phyloP scores from a whole-genome alignment of 2,888 invertebrate genomes.

The Cheiracanthium punctorium region DNA sequence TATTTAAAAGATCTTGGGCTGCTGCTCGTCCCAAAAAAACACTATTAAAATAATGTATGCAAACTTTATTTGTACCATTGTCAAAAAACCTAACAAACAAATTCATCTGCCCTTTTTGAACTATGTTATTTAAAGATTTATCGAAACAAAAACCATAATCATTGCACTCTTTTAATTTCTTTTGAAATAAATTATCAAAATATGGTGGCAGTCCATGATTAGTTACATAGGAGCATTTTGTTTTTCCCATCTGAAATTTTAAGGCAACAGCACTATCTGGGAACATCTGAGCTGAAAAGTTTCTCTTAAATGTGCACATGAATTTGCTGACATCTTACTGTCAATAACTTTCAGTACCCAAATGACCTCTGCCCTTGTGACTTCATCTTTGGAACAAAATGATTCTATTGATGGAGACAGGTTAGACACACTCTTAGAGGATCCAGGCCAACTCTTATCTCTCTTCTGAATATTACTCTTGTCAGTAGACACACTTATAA shows the following conservation, averaged over 20 bases:
- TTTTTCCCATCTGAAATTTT: constrained; percentile 15
- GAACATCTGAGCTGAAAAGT: constrained; percentile 8
- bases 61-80: not conserved
- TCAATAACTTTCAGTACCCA: constrained; percentile 3
- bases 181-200: constrained; percentile 3
- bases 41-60: constrained; percentile 4
- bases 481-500: no score
- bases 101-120: constrained; percentile 2
- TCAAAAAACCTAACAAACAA: constrained; percentile 11
- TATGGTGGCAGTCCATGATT: constrained; percentile 14
- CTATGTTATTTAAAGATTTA: not conserved
- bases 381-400: constrained; percentile 11
- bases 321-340: constrained; percentile 14
- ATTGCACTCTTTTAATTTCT: not conserved
- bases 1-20: not conserved
- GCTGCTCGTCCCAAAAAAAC: constrained; percentile 3
- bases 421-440: no score
- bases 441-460: no score
- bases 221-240: not conserved
- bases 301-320: constrained; percentile 5
- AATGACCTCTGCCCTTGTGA: constrained; percentile 5
- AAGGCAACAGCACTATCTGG: not conserved
- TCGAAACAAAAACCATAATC: not conserved
- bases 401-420: not conserved
- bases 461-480: no score